phyloP scores from a whole-genome alignment of 2,888 invertebrate species.

The Mayetiola destructor region DNA sequence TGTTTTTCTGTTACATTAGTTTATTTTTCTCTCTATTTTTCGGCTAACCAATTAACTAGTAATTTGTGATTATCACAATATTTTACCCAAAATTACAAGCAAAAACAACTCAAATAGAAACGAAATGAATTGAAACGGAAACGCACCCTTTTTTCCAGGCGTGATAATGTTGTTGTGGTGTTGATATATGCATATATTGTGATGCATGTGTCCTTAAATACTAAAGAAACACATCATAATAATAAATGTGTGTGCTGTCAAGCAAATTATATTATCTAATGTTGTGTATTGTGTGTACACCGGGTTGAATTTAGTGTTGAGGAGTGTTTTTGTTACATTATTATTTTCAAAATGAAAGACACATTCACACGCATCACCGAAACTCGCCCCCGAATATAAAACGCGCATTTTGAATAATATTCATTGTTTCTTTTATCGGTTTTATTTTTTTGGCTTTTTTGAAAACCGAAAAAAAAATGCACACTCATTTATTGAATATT shows the following conservation, averaged over 20 bases:
- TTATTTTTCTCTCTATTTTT: neutral
- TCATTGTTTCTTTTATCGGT: too few species aligned
- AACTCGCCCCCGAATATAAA: neutral
- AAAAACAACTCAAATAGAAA: too few species aligned
- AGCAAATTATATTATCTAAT: neutral
- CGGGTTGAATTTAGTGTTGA: neutral
- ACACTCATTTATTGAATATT: too few species aligned
- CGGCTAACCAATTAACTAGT: neutral
- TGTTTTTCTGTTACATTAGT: neutral
- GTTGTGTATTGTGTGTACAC: neutral
- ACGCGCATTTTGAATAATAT: too few species aligned
- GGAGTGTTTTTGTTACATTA: neutral
- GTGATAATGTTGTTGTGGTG: too few species aligned
- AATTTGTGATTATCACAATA: slow-evolving; percentile 7
- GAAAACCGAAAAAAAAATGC: too few species aligned
- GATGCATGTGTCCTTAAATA: neutral
- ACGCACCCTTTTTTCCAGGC: slow-evolving; percentile 4
- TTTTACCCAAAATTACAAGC: too few species aligned
- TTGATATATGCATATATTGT: neutral
- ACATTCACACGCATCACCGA: slow-evolving; percentile 10
- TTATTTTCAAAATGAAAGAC: neutral
- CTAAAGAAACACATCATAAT: neutral
- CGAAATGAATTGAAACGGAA: neutral
- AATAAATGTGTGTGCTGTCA: slow-evolving; percentile 1
- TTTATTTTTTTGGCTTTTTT: too few species aligned